These are phyloP conservation scores for Trissonchulus sp. DNA, from an alignment of 2,888 invertebrate genomes.

Conservation along the genomic window DNA sequence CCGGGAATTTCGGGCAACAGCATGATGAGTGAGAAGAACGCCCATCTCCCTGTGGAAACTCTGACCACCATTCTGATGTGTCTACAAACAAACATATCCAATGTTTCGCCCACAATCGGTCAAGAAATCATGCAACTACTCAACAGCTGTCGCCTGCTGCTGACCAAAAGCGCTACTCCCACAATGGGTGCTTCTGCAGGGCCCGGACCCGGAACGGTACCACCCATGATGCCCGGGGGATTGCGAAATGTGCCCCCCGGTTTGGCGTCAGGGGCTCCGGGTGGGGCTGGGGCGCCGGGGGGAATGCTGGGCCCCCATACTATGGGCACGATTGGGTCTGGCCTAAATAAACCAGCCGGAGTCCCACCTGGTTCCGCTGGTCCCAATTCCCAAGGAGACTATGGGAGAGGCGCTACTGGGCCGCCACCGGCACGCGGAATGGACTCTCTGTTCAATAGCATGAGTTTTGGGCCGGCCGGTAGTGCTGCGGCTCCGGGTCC, in stretches of 20 bases:
- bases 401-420: no score
- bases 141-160: slow-evolving; percentile 20
- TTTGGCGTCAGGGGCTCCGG: background rate
- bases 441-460: no score
- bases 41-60: slow-evolving; percentile 79
- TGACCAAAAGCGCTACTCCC: slow-evolving; percentile 13
- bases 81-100: slow-evolving; percentile 61
- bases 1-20: slow-evolving; percentile 71
- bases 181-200: slow-evolving; percentile 9
- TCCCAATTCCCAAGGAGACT: background rate
- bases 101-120: slow-evolving; percentile 16
- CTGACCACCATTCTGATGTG: slow-evolving; percentile 80
- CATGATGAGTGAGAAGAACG: background rate
- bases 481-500: no score
- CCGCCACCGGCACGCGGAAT: no score
- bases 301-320: background rate
- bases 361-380: no score
- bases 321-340: slow-evolving; percentile 2
- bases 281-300: slow-evolving; percentile 9
- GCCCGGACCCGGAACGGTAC: background rate
- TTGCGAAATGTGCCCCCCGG: no score
- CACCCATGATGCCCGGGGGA: no score
- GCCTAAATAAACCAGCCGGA: background rate
- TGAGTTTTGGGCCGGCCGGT: no score
- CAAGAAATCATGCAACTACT: slow-evolving; percentile 13